Conservation (phyloP, 2,797 vertebrate genomes). For the Thalassophryne amazonica region DNA sequence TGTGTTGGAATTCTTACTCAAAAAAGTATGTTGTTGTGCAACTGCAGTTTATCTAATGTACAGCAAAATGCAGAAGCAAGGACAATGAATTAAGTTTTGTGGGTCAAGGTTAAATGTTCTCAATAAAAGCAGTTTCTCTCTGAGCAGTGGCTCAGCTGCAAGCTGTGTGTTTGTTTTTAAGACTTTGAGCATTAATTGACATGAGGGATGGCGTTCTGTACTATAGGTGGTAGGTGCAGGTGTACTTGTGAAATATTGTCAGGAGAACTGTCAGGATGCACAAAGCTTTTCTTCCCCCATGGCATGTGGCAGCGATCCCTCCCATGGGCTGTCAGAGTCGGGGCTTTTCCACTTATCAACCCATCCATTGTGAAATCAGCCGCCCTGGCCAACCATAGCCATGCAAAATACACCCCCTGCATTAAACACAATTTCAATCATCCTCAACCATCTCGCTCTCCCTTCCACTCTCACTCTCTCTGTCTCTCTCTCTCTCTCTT, state of each 20-base stretch:
- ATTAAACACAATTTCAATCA: conserved; percentile 76
- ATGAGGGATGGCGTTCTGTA: conserved; percentile 12
- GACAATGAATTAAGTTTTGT: neutral
- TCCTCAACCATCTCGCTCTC: conserved; percentile 70
- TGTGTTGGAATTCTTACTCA: too few species aligned
- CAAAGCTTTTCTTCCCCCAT: conserved; percentile 63
- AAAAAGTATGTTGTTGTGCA: neutral
- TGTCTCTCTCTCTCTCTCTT: conserved; percentile 29
- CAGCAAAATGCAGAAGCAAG: conserved; percentile 44
- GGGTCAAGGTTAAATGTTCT: neutral
- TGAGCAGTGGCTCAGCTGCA: conserved; percentile 5
- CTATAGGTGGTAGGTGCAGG: conserved; percentile 38
- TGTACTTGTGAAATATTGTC: conserved; percentile 45
- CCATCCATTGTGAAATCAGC: conserved; percentile 83
- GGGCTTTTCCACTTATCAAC: conserved; percentile 76
- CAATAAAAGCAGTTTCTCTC: neutral
- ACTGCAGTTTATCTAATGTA: conserved; percentile 2
- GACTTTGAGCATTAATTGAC: conserved; percentile 12
- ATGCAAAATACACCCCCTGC: conserved; percentile 78
- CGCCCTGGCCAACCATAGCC: conserved; percentile 74
- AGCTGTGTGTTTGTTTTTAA: conserved; percentile 13
- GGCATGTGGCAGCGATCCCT: conserved; percentile 62
- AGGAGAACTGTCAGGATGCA: conserved; percentile 55
- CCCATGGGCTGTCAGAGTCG: conserved; percentile 67
- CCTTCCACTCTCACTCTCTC: conserved; percentile 37